phyloP scores from a whole-genome alignment of 2,888 invertebrate genomes.

The Drosophila pegasa region DNA sequence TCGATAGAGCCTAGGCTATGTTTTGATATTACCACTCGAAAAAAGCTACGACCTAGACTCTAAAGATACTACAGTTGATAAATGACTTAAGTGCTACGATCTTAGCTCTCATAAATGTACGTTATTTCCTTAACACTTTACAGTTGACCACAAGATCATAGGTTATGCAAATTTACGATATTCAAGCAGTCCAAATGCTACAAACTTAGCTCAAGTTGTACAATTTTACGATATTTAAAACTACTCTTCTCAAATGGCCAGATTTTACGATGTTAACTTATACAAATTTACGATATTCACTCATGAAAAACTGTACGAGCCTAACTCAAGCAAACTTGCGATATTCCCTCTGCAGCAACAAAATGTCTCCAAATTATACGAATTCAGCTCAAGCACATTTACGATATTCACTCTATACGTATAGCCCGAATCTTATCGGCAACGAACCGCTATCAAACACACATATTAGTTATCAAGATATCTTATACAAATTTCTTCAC shows the following conservation, averaged over 20 bases:
- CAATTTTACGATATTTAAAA: background rate
- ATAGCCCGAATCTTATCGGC: background rate
- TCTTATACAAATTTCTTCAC: background rate
- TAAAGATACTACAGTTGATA: too few species aligned
- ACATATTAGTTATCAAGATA: background rate
- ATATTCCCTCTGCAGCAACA: too few species aligned
- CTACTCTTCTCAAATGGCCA: background rate
- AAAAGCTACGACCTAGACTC: background rate
- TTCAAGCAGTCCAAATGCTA: background rate
- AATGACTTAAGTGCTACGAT: background rate
- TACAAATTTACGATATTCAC: background rate
- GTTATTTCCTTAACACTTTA: background rate
- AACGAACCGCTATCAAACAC: slow-evolving; percentile 3
- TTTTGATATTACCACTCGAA: background rate
- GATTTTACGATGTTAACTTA: background rate
- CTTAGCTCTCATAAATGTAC: background rate
- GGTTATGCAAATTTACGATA: background rate
- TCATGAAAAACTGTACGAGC: too few species aligned
- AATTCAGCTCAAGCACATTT: background rate
- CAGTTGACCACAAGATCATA: background rate
- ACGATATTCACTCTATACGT: background rate
- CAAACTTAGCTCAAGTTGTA: too few species aligned
- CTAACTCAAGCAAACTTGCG: too few species aligned
- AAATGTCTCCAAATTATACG: too few species aligned
- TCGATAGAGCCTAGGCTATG: background rate